phyloP scores from a whole-genome alignment of 2,113 vertebrate species.

The Vidua chalybeata region DNA sequence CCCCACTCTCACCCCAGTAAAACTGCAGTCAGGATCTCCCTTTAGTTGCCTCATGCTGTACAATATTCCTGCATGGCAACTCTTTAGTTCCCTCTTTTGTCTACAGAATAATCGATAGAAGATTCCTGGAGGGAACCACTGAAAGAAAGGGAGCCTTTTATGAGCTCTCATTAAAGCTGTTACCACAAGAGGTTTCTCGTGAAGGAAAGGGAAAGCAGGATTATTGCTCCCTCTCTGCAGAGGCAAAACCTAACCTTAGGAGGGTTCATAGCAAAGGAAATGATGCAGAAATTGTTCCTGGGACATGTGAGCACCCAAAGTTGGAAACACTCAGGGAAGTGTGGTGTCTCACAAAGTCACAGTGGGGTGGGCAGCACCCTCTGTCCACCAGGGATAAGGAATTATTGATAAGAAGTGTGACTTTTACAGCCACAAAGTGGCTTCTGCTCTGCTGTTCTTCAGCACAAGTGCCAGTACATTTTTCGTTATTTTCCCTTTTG shows the following conservation, averaged over 20 bases:
- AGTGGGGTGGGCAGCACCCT: neutral
- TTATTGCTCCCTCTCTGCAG: neutral
- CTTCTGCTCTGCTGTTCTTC: neutral
- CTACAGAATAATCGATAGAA: neutral
- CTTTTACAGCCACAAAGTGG: neutral
- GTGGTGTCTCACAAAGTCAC: neutral
- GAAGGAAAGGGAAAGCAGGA: neutral
- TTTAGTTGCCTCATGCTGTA: neutral
- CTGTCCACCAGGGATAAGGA: neutral
- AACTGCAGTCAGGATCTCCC: neutral
- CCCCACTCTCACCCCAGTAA: neutral
- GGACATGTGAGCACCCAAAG: rapidly evolving
- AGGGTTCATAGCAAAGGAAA: neutral
- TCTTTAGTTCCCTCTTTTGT: slow-evolving; percentile 1
- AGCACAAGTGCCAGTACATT: neutral
- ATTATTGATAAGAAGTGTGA: neutral
- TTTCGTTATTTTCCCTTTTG: neutral
- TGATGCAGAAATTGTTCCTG: neutral
- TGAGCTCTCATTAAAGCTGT: neutral
- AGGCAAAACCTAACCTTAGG: neutral
- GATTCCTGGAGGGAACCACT: neutral
- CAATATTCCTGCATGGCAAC: neutral
- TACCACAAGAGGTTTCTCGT: neutral
- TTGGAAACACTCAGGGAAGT: neutral
- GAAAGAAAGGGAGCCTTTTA: neutral